Conservation (phyloP, 2,113 vertebrate species). For the Halcyon malimbica region DNA sequence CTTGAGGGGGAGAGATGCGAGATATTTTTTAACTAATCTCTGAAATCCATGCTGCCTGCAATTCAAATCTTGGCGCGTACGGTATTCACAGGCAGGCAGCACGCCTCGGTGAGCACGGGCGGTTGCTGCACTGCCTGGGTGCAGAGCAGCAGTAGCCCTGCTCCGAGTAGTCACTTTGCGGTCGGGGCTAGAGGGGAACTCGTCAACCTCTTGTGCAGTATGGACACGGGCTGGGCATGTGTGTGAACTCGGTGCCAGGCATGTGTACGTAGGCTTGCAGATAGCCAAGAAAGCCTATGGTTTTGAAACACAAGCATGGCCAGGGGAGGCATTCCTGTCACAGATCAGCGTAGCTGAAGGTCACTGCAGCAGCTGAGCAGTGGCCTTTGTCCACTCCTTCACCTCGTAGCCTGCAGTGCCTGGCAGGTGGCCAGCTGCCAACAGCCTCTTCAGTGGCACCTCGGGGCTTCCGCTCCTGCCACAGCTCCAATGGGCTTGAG, state of each 20-base stretch:
- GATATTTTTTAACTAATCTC: slow-evolving; percentile 4
- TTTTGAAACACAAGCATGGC: neutral
- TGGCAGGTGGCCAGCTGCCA: neutral
- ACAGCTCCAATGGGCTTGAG: neutral
- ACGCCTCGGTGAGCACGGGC: neutral
- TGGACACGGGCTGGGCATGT: rapidly evolving
- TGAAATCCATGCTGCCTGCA: slow-evolving; percentile 17
- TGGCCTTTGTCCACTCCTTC: slow-evolving; percentile 21
- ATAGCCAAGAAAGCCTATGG: neutral
- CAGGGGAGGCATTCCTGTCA: neutral
- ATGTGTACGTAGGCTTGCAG: neutral
- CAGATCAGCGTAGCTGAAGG: neutral
- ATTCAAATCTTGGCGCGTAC: neutral
- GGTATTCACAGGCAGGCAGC: neutral
- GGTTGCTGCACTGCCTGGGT: neutral
- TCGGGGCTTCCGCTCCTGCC: neutral
- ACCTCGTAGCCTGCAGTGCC: neutral
- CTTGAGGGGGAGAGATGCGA: neutral
- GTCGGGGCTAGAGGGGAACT: neutral
- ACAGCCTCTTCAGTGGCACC: neutral
- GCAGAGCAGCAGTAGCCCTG: neutral
- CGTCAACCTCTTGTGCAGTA: rapidly evolving
- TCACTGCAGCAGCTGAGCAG: slow-evolving; percentile 37
- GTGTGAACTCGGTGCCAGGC: rapidly evolving
- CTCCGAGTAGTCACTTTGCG: neutral